These are phyloP conservation scores for Brachystomella parvula DNA, from an alignment of 1,140 invertebrate genomes.

Conservation along the genomic window DNA sequence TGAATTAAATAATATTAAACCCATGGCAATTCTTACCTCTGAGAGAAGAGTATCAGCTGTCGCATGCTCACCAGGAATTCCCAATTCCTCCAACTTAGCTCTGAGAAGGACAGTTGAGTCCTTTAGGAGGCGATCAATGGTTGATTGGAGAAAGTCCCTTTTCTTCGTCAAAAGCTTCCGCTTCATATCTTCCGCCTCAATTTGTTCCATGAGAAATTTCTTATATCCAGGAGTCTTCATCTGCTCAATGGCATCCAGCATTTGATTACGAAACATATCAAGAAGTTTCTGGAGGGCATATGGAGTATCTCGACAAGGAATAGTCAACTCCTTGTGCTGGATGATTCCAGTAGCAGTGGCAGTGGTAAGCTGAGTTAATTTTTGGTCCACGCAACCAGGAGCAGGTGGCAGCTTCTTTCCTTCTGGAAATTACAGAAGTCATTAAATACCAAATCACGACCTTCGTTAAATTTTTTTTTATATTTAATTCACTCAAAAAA, in stretches of 20 bases:
- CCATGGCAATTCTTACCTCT: constrained; percentile 16
- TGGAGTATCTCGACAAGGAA: constrained; percentile 63
- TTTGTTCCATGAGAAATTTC: constrained; percentile 61
- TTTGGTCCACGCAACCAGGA: constrained; percentile 81
- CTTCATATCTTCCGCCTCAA: constrained; percentile 64
- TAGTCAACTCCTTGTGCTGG: constrained; percentile 66
- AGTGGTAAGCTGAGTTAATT: constrained; percentile 63
- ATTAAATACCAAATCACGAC: neutral
- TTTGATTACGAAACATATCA: constrained; percentile 73
- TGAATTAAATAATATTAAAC: neutral
- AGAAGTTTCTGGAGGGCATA: constrained; percentile 77
- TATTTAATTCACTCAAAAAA: constrained; percentile 1
- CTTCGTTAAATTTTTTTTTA: neutral
- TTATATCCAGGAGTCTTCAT: constrained; percentile 73
- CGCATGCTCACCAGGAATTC: constrained; percentile 33
- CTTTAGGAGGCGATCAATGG: constrained; percentile 79
- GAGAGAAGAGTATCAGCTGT: constrained; percentile 35
- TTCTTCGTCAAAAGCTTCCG: constrained; percentile 62
- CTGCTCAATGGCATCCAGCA: constrained; percentile 66
- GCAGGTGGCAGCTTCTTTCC: constrained; percentile 67
- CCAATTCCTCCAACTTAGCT: constrained; percentile 78
- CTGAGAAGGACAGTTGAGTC: constrained; percentile 84
- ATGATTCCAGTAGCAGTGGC: constrained; percentile 51
- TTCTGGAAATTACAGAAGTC: constrained; percentile 31
- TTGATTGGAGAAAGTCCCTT: constrained; percentile 76